These are phyloP conservation scores for Leptura quadrifasciata DNA, from an alignment of 2,888 invertebrate genomes.

Conservation along the genomic window DNA sequence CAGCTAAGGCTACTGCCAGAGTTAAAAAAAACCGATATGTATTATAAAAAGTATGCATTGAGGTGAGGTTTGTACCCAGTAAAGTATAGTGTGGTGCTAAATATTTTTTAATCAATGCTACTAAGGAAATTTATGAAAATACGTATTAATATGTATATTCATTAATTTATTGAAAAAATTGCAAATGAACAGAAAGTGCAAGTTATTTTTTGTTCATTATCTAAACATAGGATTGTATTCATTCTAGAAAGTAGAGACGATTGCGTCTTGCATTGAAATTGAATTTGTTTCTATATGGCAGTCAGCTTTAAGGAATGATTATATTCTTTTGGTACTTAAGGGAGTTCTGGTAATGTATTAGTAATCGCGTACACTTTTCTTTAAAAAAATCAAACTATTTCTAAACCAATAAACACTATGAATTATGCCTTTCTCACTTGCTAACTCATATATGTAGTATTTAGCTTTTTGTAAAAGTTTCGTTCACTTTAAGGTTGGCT, in stretches of 20 bases:
- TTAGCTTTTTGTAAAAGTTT: no score
- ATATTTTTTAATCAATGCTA: conserved; percentile 50
- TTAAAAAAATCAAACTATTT: not conserved
- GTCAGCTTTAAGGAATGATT: not conserved
- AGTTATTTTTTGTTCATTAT: not conserved
- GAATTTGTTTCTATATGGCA: not conserved
- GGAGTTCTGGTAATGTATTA: not conserved
- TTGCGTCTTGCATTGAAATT: not conserved
- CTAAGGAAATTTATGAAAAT: conserved; percentile 63
- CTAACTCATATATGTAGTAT: not conserved
- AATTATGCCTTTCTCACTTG: not conserved
- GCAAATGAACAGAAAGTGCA: not conserved
- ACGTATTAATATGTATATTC: conserved; percentile 16
- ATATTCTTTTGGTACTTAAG: not conserved
- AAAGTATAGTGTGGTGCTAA: conserved; percentile 59
- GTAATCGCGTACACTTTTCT: not conserved
- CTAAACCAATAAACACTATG: not conserved
- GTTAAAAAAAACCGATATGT: conserved; percentile 59
- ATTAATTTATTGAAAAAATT: not conserved
- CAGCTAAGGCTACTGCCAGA: conserved; percentile 73
- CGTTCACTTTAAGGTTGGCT: no score
- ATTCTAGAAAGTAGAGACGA: not conserved
- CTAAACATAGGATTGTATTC: not conserved
- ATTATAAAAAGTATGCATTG: conserved; percentile 58
- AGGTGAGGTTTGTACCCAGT: conserved; percentile 51